A percentile compares a stretch with the other conserved stretches of the same genome.
Evolutionary conservation across 1,140 invertebrate species (phyloP).

Genomic region (Carcinoscorpius rotundicauda): DNA sequence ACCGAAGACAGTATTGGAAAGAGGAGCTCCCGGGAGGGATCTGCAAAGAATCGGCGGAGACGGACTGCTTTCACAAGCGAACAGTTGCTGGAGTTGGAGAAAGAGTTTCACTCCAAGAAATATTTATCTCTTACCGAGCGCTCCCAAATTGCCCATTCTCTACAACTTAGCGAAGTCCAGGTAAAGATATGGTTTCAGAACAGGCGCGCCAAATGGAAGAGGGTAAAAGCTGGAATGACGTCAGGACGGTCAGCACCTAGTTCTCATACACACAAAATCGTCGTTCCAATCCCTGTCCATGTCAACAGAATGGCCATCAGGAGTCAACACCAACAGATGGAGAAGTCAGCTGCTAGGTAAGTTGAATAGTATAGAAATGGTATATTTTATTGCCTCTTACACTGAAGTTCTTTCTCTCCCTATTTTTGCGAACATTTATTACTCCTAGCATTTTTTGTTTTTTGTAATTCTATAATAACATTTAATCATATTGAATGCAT

Average conservation of each 20-base stretch:
- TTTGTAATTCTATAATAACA: too few relatives aligned
- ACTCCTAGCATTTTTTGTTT: too few relatives aligned
- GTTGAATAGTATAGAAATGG: not conserved
- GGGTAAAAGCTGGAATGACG: conserved; percentile 22
- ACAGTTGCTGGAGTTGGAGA: conserved; percentile 84
- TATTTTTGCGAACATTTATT: too few relatives aligned
- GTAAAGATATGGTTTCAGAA: conserved; percentile 99
- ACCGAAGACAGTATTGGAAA: too few relatives aligned
- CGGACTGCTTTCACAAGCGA: conserved; percentile 93
- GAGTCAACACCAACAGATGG: conserved; percentile 84
- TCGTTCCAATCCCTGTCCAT: conserved; percentile 93
- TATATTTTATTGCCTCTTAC: too few relatives aligned
- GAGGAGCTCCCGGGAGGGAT: not conserved
- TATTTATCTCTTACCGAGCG: conserved; percentile 90
- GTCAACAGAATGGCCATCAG: conserved; percentile 85
- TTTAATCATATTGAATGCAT: too few relatives aligned
- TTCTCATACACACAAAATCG: conserved; percentile 56
- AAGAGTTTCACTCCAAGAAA: conserved; percentile 95
- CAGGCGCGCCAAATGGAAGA: conserved; percentile 94
- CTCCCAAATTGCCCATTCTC: conserved; percentile 81
- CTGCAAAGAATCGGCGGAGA: conserved; percentile 62
- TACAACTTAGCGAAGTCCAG: conserved; percentile 89
- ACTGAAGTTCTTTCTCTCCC: too few relatives aligned
- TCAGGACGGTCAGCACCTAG: conserved; percentile 11
- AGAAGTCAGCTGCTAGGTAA: conserved; percentile 42